Base-by-base conservation (phyloP, 2,888 invertebrate genomes). In the Himalopsyche kuldschensis region DNA sequence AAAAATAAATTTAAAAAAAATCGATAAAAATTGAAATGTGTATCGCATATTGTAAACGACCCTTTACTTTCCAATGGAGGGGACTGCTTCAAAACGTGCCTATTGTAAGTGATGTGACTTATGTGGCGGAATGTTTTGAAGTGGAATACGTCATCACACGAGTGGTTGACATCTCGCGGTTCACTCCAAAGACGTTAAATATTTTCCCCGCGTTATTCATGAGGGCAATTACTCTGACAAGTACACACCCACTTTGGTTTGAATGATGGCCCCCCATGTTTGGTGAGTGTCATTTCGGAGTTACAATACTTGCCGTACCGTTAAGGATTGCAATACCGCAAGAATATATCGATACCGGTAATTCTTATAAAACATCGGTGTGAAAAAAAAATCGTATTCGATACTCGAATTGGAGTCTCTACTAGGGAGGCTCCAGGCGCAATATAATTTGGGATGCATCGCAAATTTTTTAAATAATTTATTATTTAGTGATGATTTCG, bases 171-270 rank as follows among this genome's bases (percentile, higher is more conserved):
- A 69, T 69, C 69, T 30, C 69, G 69, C 20, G 69, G 69, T 69
- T 69, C 69, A 69, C 69, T 55, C n/a, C 48, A 63, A 55, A 32
- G 27, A 79, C 32, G 17, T 30, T 55, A 32, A 35, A 63, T 41
- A 79, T 55, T 63, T 79, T 79, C 55, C 15, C 24, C 11, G 48
- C 8, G 63, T 47, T 81, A 81, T 75, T 63, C 83, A 80, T 46
- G 78, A 78, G 83, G 24, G 80, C 80, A 83, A 83, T 83, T 83
- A 81, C 78, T 47, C 41, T 69, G 81, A 83, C 81, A 78, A 30
- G 8, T 30, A 82, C 79, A 75, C 81, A 82, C 84, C 82, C 82
- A 82, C 84, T 81, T 81, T 31, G 82, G 76, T 79, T 79, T 79
- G 82, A 84, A 77, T 82, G 41, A 82, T 82, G 80, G 35, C 47